Evolutionary conservation across 2,888 invertebrate species (phyloP).

Genomic region (Metalampra italica): DNA sequence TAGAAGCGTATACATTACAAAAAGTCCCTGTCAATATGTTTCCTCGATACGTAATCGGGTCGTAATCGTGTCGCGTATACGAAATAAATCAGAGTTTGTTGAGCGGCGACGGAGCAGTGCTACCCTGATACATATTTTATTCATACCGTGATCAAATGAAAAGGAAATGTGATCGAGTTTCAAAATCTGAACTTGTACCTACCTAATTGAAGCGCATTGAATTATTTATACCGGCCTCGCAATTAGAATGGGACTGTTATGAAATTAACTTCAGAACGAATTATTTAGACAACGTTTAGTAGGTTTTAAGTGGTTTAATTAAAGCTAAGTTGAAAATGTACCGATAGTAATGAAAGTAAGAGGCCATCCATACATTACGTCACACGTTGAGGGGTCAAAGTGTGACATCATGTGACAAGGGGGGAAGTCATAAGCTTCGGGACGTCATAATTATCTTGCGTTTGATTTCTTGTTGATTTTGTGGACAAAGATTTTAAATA

Average conservation of each 20-base stretch:
- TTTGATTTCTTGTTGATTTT: no score
- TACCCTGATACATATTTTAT: slow-evolving; percentile 27
- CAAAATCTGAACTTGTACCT: slow-evolving; percentile 22
- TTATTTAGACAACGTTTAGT: background rate
- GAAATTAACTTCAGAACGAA: slow-evolving; percentile 2
- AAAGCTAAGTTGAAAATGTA: background rate
- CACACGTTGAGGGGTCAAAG: no score
- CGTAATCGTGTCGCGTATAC: slow-evolving; percentile 4
- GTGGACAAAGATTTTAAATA: no score
- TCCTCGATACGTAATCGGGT: slow-evolving; percentile 1
- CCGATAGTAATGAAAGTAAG: no score
- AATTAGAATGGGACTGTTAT: slow-evolving; percentile 3
- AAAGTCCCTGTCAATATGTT: background rate
- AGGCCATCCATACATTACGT: no score
- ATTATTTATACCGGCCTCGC: slow-evolving; percentile 17
- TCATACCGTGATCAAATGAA: slow-evolving; percentile 31
- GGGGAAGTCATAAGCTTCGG: no score
- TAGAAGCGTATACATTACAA: no score
- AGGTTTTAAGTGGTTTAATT: background rate
- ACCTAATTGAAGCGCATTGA: slow-evolving; percentile 25
- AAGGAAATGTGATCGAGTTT: slow-evolving; percentile 25
- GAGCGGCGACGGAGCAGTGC: background rate
- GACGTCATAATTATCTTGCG: no score
- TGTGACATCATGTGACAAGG: no score
- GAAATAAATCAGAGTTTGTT: slow-evolving; percentile 5